These are phyloP conservation scores for Netelia virgata DNA, from an alignment of 2,888 invertebrate genomes.

Conservation along the genomic window DNA sequence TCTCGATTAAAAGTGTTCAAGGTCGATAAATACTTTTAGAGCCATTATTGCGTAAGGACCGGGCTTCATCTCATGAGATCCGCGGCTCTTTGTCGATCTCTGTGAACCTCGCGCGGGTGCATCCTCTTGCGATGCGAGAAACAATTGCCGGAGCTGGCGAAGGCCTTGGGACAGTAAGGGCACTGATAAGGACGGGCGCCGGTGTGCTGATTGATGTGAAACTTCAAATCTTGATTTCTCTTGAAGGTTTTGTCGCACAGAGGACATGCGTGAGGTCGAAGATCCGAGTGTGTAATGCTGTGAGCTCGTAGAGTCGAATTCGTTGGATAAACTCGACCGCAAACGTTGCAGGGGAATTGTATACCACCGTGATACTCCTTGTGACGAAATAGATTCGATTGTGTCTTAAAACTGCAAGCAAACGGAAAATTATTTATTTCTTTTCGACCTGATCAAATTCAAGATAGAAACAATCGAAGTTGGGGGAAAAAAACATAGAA, in stretches of 20 bases:
- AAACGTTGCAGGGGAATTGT: conserved; percentile 88
- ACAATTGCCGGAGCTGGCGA: conserved; percentile 91
- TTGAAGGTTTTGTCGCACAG: conserved; percentile 91
- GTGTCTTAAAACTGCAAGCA: conserved; percentile 88
- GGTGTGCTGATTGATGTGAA: conserved; percentile 92
- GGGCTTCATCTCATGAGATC: conserved; percentile 86
- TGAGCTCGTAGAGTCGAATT: conserved; percentile 89
- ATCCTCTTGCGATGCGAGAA: conserved; percentile 90
- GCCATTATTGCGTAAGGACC: neutral
- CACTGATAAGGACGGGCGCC: conserved; percentile 91
- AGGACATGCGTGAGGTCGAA: conserved; percentile 89
- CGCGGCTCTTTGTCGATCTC: conserved; percentile 86
- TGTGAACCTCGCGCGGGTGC: conserved; percentile 88
- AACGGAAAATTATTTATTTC: conserved; percentile 49
- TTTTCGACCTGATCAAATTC: no score
- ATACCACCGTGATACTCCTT: conserved; percentile 88
- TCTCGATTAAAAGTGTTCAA: no score
- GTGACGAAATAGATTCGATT: conserved; percentile 88
- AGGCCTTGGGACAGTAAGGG: conserved; percentile 90
- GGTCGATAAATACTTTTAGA: neutral
- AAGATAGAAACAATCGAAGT: neutral
- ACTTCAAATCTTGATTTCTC: conserved; percentile 91
- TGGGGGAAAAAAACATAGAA: conserved; percentile 70
- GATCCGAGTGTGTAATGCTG: conserved; percentile 89
- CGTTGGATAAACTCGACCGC: conserved; percentile 90